These are phyloP conservation scores for Stenichneumon culpator DNA, from an alignment of 2,888 invertebrate species.

Conservation along the genomic window DNA sequence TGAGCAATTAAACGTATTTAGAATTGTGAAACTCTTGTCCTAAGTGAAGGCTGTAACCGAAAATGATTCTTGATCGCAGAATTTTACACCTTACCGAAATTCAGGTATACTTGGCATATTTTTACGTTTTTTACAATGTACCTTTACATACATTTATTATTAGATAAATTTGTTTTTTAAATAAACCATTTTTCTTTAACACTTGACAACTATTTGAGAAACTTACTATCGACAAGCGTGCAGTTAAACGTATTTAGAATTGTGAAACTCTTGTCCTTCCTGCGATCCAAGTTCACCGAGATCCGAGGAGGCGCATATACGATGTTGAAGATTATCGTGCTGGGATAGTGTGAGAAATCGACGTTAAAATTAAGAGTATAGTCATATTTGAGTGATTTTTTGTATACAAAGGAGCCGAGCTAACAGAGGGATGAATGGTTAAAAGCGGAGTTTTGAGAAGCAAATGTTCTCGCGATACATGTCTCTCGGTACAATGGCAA, in stretches of 20 bases:
- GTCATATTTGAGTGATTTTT: not conserved
- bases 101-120: conserved; percentile 42
- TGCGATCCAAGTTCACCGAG: conserved; percentile 3
- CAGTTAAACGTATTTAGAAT: not conserved
- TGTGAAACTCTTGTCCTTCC: conserved; percentile 8
- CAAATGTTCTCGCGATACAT: conserved; percentile 20
- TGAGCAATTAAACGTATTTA: not conserved
- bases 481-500: conserved; percentile 12
- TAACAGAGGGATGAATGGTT: conserved; percentile 34
- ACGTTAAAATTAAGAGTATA: conserved; percentile 44
- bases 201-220: too few relatives aligned
- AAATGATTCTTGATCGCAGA: conserved; percentile 51
- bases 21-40: conserved; percentile 17
- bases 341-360: conserved; percentile 52
- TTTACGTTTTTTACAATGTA: not conserved
- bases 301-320: conserved; percentile 5
- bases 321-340: conserved; percentile 11
- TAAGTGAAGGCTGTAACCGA: too few relatives aligned
- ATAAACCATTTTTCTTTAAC: too few relatives aligned
- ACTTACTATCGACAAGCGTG: not conserved
- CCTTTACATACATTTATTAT: not conserved
- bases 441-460: conserved; percentile 42
- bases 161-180: not conserved
- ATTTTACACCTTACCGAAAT: conserved; percentile 52
- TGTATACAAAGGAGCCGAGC: conserved; percentile 1